phyloP scores from a whole-genome alignment of 2,113 vertebrate species.

The Sorex fumeus region DNA sequence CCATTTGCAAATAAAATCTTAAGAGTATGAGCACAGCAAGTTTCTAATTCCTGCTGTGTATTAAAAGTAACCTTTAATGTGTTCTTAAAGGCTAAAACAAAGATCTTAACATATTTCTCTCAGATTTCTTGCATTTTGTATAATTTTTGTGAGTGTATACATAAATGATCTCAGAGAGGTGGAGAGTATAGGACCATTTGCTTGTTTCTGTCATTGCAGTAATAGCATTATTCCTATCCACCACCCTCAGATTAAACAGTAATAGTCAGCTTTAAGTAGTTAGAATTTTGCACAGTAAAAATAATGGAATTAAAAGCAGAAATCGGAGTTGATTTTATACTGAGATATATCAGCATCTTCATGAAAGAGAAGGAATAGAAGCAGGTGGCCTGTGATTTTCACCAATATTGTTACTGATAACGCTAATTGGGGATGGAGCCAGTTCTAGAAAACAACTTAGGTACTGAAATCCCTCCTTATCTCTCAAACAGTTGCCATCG shows the following conservation, averaged over 20 bases:
- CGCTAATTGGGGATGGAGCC: not conserved
- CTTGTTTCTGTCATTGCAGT: slow-evolving; percentile 48
- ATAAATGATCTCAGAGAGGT: slow-evolving; percentile 15
- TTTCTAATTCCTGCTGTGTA: not conserved
- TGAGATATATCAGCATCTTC: not conserved
- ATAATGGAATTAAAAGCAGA: slow-evolving; percentile 61
- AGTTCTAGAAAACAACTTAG: not conserved
- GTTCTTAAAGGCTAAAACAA: slow-evolving; percentile 19
- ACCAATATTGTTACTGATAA: not conserved
- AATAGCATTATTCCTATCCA: slow-evolving; percentile 14
- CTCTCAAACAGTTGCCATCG: slow-evolving; percentile 60
- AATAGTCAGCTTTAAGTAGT: slow-evolving; percentile 53
- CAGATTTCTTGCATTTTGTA: not conserved
- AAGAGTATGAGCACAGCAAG: not conserved
- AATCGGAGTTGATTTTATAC: slow-evolving; percentile 3
- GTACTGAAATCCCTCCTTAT: not conserved
- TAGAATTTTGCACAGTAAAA: slow-evolving; percentile 67
- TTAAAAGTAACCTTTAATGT: slow-evolving; percentile 23
- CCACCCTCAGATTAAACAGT: slow-evolving; percentile 29
- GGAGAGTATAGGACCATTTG: not conserved
- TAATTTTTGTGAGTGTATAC: not conserved
- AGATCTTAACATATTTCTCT: not conserved
- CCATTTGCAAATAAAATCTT: slow-evolving; percentile 7
- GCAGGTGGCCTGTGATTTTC: slow-evolving; percentile 33
- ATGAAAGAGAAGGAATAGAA: slow-evolving; percentile 52